Conservation (phyloP, 2,113 vertebrate genomes). For the Zosterops japonicus region DNA sequence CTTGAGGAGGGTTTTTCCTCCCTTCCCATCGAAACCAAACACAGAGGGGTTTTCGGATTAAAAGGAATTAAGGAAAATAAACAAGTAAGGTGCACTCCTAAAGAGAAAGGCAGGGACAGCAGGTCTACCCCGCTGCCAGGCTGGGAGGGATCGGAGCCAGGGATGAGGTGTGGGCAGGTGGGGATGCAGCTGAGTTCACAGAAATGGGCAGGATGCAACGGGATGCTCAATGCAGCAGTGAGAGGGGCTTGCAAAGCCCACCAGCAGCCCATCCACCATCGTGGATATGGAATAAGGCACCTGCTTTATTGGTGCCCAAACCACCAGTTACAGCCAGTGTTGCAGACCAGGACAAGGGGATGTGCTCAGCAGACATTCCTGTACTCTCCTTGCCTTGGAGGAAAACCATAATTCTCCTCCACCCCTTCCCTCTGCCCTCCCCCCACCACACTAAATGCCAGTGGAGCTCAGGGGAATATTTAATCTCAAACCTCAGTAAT, state of each 20-base stretch:
- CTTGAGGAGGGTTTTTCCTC: background rate
- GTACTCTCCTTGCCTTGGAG: background rate
- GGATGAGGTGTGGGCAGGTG: fast-evolving
- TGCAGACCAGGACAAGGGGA: background rate
- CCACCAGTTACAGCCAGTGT: background rate
- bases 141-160: fast-evolving
- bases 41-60: background rate
- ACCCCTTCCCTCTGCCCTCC: background rate
- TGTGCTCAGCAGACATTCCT: background rate
- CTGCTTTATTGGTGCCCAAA: background rate
- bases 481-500: constrained; percentile 63
- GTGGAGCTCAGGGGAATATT: background rate
- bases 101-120: background rate
- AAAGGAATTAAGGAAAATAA: background rate
- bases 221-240: fast-evolving
- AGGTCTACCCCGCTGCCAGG: fast-evolving
- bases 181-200: fast-evolving
- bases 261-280: background rate
- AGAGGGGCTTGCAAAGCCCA: background rate
- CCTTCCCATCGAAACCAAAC: background rate
- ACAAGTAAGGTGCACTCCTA: background rate
- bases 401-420: background rate
- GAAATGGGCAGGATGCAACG: fast-evolving
- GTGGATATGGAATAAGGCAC: background rate
- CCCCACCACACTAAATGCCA: background rate